phyloP scores from a whole-genome alignment of 2,888 invertebrate genomes.

The Elysia crispata region DNA sequence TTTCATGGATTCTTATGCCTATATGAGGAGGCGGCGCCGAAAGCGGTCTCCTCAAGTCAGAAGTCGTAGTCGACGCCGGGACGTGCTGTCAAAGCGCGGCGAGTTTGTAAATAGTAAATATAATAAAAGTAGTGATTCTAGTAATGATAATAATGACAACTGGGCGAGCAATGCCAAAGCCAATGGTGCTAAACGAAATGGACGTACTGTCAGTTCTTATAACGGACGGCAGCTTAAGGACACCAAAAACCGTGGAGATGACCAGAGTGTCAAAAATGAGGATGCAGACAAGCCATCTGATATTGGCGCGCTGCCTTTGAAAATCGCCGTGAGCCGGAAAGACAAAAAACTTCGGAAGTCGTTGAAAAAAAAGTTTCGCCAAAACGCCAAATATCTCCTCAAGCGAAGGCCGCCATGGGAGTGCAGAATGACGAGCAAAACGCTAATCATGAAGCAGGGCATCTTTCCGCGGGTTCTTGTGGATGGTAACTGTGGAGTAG shows the following conservation, averaged over 20 bases:
- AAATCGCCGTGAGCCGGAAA: constrained; percentile 41
- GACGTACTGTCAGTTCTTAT: too few species aligned
- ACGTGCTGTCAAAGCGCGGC: constrained; percentile 38
- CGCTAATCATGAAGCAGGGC: constrained; percentile 59
- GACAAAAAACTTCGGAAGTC: constrained; percentile 49
- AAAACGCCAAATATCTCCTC: constrained; percentile 49
- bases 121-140: background rate
- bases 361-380: constrained; percentile 49
- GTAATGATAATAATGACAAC: too few species aligned
- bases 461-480: constrained; percentile 67
- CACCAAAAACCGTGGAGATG: too few species aligned
- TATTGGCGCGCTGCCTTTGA: constrained; percentile 40
- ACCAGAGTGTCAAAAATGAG: background rate
- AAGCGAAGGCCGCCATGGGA: constrained; percentile 66
- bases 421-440: constrained; percentile 60
- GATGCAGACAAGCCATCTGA: constrained; percentile 39
- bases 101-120: constrained; percentile 18
- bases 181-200: too few species aligned
- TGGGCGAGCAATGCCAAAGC: background rate
- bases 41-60: background rate
- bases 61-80: background rate
- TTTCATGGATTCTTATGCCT: constrained; percentile 1
- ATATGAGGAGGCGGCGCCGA: constrained; percentile 48
- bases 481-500: constrained; percentile 64
- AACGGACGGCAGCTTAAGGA: too few species aligned